phyloP scores from a whole-genome alignment of 2,888 invertebrate species.

The Pocota personata region DNA sequence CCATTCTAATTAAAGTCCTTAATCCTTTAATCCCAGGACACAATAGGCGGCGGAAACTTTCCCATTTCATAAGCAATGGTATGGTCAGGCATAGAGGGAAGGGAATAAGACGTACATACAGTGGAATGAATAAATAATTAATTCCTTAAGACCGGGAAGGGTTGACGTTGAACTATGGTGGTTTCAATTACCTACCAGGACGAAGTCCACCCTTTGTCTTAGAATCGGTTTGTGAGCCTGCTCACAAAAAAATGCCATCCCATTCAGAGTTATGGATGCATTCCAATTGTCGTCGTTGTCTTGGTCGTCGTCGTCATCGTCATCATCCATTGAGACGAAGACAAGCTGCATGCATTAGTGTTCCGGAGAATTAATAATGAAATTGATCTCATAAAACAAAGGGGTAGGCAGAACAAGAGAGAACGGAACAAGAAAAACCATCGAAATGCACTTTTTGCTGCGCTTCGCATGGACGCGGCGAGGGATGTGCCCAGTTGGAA shows the following conservation, averaged over 20 bases:
- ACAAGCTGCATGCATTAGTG: constrained; percentile 53
- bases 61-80: not conserved
- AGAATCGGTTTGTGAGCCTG: not conserved
- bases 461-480: not conserved
- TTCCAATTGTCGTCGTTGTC: constrained; percentile 44
- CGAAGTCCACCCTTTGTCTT: constrained; percentile 41
- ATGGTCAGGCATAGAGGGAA: constrained; percentile 36
- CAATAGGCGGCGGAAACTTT: constrained; percentile 24
- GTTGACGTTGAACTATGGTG: constrained; percentile 43
- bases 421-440: constrained; percentile 6
- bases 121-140: constrained; percentile 56
- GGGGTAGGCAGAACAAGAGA: constrained; percentile 40
- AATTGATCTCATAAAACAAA: constrained; percentile 69
- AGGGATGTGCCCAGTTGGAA: constrained; percentile 61
- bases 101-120: constrained; percentile 4
- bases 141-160: constrained; percentile 54
- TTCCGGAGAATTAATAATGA: constrained; percentile 62
- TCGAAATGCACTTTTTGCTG: constrained; percentile 17
- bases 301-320: constrained; percentile 9
- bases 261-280: constrained; percentile 57
- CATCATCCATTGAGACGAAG: constrained; percentile 15
- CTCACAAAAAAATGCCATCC: constrained; percentile 14
- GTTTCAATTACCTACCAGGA: constrained; percentile 59
- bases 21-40: constrained; percentile 61
- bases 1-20: constrained; percentile 67